A percentile compares a stretch with the other conserved stretches of the same genome.
Conservation (phyloP, 2,888 invertebrate genomes). For the Mechanitis messenoides region DNA sequence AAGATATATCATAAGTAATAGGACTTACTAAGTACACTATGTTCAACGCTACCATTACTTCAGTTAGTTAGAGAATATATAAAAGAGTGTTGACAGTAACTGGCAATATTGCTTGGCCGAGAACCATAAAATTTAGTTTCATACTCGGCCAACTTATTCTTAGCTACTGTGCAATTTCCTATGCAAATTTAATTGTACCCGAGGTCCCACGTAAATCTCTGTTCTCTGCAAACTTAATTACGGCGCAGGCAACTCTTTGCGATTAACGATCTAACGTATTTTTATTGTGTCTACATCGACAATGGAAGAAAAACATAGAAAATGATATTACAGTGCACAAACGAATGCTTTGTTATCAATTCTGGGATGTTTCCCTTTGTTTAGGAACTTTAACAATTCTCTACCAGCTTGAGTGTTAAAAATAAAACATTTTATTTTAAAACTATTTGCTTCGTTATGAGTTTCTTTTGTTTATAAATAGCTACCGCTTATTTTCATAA, state of each 20-base stretch:
- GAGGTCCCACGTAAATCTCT: slow-evolving; percentile 72
- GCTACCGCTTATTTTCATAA: no score
- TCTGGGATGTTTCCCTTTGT: slow-evolving; percentile 8
- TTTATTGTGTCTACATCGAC: slow-evolving; percentile 69
- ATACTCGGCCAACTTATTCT: slow-evolving; percentile 64
- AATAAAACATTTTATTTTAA: no score
- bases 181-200: slow-evolving; percentile 77
- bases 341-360: slow-evolving; percentile 16
- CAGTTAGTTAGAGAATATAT: slow-evolving; percentile 24
- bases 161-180: slow-evolving; percentile 73
- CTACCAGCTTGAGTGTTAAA: not conserved
- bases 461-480: no score
- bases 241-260: slow-evolving; percentile 56
- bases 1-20: no score
- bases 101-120: slow-evolving; percentile 38
- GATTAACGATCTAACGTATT: slow-evolving; percentile 67
- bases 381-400: slow-evolving; percentile 11
- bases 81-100: slow-evolving; percentile 33
- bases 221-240: slow-evolving; percentile 73
- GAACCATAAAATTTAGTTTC: slow-evolving; percentile 62
- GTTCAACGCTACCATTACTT: not conserved
- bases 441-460: no score
- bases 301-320: slow-evolving; percentile 50
- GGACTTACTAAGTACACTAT: no score
- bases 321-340: slow-evolving; percentile 47